These are phyloP conservation scores for Aphaenogaster ashmeadi DNA, from an alignment of 1,140 invertebrate species.

Conservation along the genomic window DNA sequence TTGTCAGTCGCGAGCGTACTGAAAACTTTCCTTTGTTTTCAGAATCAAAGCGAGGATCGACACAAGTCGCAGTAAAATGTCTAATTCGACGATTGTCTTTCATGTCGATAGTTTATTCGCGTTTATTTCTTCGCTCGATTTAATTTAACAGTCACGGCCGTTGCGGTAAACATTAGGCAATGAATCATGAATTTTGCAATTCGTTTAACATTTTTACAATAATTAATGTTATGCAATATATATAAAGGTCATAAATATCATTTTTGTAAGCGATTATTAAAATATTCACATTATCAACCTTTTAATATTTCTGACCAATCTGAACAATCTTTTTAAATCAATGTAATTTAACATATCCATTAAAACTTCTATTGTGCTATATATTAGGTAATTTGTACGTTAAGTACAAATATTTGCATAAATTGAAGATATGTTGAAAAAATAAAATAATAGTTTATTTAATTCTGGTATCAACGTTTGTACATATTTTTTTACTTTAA, in stretches of 20 bases:
- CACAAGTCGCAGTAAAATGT: not conserved
- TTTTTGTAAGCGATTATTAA: not conserved
- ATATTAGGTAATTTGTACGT: not conserved
- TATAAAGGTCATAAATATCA: not conserved
- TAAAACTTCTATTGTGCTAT: not conserved
- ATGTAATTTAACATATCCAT: not conserved
- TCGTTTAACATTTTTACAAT: not conserved
- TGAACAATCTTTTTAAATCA: not conserved
- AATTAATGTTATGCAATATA: not conserved
- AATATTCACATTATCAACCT: not conserved
- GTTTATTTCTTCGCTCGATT: not conserved
- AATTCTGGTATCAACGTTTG: not conserved
- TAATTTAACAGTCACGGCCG: not conserved
- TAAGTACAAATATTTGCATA: not conserved
- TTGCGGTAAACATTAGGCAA: not conserved
- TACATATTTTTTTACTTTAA: not conserved
- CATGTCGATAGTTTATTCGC: not conserved
- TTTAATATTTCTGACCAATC: not conserved
- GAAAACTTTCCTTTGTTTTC: slow-evolving; percentile 1
- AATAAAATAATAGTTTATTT: slow-evolving; percentile 15
- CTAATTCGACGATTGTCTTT: not conserved
- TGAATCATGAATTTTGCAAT: not conserved
- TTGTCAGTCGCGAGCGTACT: not conserved
- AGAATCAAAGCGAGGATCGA: not conserved
- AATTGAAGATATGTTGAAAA: not conserved